Evolutionary conservation across 2,888 invertebrate species (phyloP), one percentile per base, ranked within the genome.

Genomic region (Holacanthella duospinosa): DNA sequence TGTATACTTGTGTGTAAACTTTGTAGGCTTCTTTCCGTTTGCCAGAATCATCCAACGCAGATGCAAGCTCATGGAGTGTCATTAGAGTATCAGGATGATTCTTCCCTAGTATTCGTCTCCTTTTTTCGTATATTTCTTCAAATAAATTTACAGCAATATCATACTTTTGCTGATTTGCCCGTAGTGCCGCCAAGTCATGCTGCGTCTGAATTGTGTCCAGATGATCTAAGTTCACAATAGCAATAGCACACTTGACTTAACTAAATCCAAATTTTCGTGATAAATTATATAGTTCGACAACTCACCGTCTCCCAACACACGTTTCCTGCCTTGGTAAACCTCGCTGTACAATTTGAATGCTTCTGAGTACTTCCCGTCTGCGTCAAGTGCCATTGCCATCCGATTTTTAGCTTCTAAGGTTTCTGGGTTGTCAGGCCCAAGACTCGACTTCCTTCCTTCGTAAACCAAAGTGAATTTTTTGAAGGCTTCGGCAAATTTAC

Each of bases 121-220:
- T 29, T 6, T 1, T 16, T 29, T 60, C 60, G 29, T 64, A 63
- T 26, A 66, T 62, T 61, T 61, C 61, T 43, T 66, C 64, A 59
- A 66, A 64, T 24, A 66, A 44, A 29, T 64, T 59, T 24, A 66
- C 57, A 16, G 66, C 63, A 4, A 66, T 29, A 28, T 66, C 66
- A 54, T 66, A 66, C 53, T 66, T 66, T 25, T 61, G 64, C 26
- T 66, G 66, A 54, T 66, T 66, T 1, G 66, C 63, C 1, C 66
- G 58, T 2, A 64, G 59, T 16, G 66, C 63, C 24, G 61, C 66
- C 63, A 66, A 61, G 54, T 66, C 66, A 53, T 66, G 66, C 43
- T 64, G 58, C 1, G 61, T 64, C 24, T 61, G 59, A 0, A 66
- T 29, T 1, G 65, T 66, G 3, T 63, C 65, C 3, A 26, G 28